A percentile compares a stretch with the other conserved stretches of the same genome.
Conservation (phyloP, 2,113 vertebrate genomes). For the Aleadryas rufinucha region DNA sequence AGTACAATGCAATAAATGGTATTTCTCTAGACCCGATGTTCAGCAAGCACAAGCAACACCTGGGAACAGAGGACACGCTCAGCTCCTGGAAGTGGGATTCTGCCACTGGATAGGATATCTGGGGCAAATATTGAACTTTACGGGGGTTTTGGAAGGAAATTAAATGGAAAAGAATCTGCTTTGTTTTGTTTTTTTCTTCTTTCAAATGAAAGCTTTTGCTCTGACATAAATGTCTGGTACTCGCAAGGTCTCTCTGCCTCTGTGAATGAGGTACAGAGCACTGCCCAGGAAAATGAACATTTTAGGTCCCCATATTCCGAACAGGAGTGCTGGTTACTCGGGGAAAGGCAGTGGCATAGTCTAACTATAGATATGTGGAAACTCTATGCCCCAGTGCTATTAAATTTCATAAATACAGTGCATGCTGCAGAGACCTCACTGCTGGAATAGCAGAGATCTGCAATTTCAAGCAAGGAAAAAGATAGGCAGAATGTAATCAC, state of each 20-base stretch:
- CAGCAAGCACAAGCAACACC: background rate
- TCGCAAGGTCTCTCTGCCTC: background rate
- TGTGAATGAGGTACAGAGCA: background rate
- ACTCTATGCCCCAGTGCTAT: background rate
- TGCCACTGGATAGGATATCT: background rate
- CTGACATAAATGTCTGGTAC: background rate
- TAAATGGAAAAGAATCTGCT: background rate
- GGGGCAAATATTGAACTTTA: background rate
- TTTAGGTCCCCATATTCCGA: background rate
- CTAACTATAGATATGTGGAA: background rate
- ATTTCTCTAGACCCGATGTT: background rate
- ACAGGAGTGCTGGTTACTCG: background rate
- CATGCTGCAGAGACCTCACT: background rate
- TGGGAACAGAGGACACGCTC: background rate
- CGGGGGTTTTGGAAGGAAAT: rapidly evolving
- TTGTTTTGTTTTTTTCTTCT: background rate
- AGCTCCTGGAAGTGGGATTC: background rate
- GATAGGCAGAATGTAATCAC: conserved; percentile 41
- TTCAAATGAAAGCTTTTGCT: background rate
- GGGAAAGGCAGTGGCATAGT: background rate
- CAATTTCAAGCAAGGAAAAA: background rate
- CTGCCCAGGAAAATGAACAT: background rate
- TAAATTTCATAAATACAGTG: background rate
- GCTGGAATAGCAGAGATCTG: background rate
- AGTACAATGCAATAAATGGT: background rate